Percentiles rank a stretch among this genome's conserved stretches.
These are phyloP conservation scores for Calephelis virginiensis DNA, from an alignment of 1,140 invertebrate genomes.

Conservation along the genomic window DNA sequence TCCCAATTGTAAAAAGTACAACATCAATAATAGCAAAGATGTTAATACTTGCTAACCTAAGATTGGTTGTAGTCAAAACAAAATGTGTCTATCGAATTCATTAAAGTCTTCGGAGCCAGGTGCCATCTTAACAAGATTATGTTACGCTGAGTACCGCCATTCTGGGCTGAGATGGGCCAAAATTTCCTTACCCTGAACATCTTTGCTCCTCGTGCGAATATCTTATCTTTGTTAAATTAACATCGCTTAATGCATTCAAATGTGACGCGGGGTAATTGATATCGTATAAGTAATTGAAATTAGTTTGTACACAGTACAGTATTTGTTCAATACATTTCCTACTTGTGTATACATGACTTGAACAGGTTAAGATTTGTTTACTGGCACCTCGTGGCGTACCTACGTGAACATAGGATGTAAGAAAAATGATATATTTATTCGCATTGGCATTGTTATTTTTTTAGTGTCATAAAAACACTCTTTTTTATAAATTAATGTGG, in stretches of 20 bases:
- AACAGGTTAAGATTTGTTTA: too few species aligned
- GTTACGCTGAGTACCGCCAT: slow-evolving; percentile 4
- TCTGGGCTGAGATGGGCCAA: slow-evolving; percentile 6
- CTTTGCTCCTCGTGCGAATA: slow-evolving; percentile 6
- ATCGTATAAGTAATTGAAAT: neutral
- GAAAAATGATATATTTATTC: too few species aligned
- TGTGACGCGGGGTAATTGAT: neutral
- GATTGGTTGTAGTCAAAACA: too few species aligned
- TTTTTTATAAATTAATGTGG: too few species aligned
- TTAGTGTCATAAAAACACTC: too few species aligned
- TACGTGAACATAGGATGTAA: too few species aligned
- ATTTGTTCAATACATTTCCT: neutral
- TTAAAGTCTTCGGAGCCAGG: neutral
- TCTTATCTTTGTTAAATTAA: slow-evolving; percentile 6
- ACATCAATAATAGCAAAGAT: too few species aligned
- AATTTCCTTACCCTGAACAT: slow-evolving; percentile 4
- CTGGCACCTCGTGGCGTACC: too few species aligned
- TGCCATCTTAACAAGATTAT: slow-evolving; percentile 8
- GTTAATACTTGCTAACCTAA: too few species aligned
- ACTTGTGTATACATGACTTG: neutral
- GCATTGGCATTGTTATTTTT: too few species aligned
- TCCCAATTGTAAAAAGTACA: too few species aligned
- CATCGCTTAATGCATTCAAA: slow-evolving; percentile 4
- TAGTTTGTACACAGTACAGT: slow-evolving; percentile 6
- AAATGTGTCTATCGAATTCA: neutral